Evolutionary conservation across 2,113 vertebrate species (phyloP).

Genomic region (Nothobranchius kuhntae): DNA sequence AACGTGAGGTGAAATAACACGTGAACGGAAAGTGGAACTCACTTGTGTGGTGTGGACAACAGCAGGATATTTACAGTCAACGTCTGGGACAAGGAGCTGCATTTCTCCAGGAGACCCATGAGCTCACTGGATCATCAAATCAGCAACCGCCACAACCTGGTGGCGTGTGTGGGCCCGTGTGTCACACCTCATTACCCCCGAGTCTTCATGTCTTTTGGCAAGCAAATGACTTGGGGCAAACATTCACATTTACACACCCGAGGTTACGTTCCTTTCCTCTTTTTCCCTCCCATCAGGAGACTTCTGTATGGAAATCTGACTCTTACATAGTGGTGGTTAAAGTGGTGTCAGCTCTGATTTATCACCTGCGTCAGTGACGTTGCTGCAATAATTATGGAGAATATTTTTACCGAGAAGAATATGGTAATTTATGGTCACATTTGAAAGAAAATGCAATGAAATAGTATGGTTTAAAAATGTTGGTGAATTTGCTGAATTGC

Average conservation of each 20-base stretch:
- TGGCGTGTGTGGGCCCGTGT: slow-evolving; percentile 62
- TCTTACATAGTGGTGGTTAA: slow-evolving; percentile 37
- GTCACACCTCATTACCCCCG: slow-evolving; percentile 75
- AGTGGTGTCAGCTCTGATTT: slow-evolving; percentile 29
- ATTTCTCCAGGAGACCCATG: slow-evolving; percentile 64
- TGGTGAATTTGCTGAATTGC: neutral
- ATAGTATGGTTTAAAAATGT: neutral
- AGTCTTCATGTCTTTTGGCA: slow-evolving; percentile 66
- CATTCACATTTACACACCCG: slow-evolving; percentile 66
- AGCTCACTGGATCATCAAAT: slow-evolving; percentile 66
- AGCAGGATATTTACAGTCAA: slow-evolving; percentile 71
- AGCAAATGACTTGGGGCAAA: slow-evolving; percentile 73
- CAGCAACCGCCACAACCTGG: slow-evolving; percentile 68
- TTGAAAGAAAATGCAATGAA: neutral
- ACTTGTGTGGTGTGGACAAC: slow-evolving; percentile 52
- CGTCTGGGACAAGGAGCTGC: slow-evolving; percentile 49
- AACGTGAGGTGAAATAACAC: slow-evolving; percentile 23
- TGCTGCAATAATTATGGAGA: slow-evolving; percentile 3
- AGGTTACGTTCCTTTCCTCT: slow-evolving; percentile 47
- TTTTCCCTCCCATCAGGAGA: slow-evolving; percentile 36
- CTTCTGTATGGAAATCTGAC: slow-evolving; percentile 47
- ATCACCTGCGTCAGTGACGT: slow-evolving; percentile 2
- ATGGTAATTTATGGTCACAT: neutral
- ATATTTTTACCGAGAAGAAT: neutral
- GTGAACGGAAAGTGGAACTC: slow-evolving; percentile 24